Evolutionary conservation across 2,888 invertebrate genomes (phyloP).

Genomic region (Drosophila fungiperda): DNA sequence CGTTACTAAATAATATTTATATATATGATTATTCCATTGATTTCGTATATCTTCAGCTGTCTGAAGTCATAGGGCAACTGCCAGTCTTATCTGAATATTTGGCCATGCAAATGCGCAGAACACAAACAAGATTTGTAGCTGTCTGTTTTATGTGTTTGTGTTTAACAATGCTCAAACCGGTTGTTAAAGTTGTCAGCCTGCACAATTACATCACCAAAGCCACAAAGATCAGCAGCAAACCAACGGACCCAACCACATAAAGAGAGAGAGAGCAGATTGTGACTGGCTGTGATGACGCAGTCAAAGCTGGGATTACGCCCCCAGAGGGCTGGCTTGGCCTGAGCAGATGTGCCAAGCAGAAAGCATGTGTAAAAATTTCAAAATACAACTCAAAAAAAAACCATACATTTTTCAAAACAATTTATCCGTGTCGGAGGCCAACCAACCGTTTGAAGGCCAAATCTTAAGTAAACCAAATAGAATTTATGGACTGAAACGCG

Average conservation of each 20-base stretch:
- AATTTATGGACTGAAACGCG: slow-evolving; percentile 33
- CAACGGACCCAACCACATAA: slow-evolving; percentile 5
- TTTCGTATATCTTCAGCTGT: not conserved
- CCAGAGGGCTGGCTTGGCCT: slow-evolving; percentile 22
- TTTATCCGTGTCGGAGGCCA: not conserved
- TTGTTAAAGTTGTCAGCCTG: slow-evolving; percentile 62
- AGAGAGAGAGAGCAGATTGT: slow-evolving; percentile 3
- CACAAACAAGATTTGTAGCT: slow-evolving; percentile 64
- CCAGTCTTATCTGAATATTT: slow-evolving; percentile 1
- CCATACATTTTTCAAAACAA: slow-evolving; percentile 15
- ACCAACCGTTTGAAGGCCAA: slow-evolving; percentile 21
- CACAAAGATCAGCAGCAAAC: slow-evolving; percentile 5
- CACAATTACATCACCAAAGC: slow-evolving; percentile 71
- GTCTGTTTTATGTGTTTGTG: slow-evolving; percentile 27
- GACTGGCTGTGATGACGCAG: slow-evolving; percentile 18
- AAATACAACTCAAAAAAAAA: slow-evolving; percentile 21
- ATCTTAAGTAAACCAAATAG: slow-evolving; percentile 16
- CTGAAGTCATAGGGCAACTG: slow-evolving; percentile 20
- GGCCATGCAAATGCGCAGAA: slow-evolving; percentile 47
- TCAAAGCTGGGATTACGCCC: slow-evolving; percentile 40
- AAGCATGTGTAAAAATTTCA: slow-evolving; percentile 60
- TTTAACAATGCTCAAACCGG: slow-evolving; percentile 61
- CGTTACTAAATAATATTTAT: not conserved
- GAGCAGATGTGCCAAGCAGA: slow-evolving; percentile 7
- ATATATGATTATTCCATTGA: not conserved